Percentiles rank a stretch among this genome's conserved stretches.
Evolutionary conservation across 1,140 invertebrate genomes (phyloP).

Genomic region (Panagrolaimus sp.): DNA sequence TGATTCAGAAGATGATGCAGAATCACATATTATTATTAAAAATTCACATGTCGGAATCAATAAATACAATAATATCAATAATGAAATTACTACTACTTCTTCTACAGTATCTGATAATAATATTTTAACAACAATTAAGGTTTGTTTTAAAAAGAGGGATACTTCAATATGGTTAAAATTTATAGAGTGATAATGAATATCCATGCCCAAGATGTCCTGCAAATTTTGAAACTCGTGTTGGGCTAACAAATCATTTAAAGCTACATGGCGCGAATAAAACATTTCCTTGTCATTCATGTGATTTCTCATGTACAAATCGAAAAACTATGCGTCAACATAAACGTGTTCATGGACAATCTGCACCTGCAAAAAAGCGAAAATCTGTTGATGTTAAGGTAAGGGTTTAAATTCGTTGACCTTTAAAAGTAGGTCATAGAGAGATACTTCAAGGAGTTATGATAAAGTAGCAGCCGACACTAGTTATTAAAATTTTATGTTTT

Average conservation of each 20-base stretch:
- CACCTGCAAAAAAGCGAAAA: background rate
- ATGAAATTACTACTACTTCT: too few species aligned
- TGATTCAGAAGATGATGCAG: background rate
- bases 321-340: constrained; percentile 41
- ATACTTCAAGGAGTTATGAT: background rate
- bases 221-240: constrained; percentile 36
- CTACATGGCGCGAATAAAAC: constrained; percentile 29
- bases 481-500: too few species aligned
- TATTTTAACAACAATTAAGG: too few species aligned
- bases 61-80: too few species aligned
- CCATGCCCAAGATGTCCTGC: constrained; percentile 33
- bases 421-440: background rate
- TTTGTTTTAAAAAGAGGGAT: too few species aligned
- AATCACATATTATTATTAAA: background rate
- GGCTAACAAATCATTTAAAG: constrained; percentile 40
- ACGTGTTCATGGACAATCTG: background rate
- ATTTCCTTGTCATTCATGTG: constrained; percentile 29
- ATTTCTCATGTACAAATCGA: constrained; percentile 39
- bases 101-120: too few species aligned
- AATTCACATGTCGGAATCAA: background rate
- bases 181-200: constrained; percentile 21
- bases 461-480: too few species aligned
- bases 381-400: constrained; percentile 7
- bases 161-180: too few species aligned
- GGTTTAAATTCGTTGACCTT: background rate